A percentile compares a stretch with the other conserved stretches of the same genome.
Evolutionary conservation across 2,888 invertebrate genomes (phyloP).

Genomic region (Chrysolina haemoptera): DNA sequence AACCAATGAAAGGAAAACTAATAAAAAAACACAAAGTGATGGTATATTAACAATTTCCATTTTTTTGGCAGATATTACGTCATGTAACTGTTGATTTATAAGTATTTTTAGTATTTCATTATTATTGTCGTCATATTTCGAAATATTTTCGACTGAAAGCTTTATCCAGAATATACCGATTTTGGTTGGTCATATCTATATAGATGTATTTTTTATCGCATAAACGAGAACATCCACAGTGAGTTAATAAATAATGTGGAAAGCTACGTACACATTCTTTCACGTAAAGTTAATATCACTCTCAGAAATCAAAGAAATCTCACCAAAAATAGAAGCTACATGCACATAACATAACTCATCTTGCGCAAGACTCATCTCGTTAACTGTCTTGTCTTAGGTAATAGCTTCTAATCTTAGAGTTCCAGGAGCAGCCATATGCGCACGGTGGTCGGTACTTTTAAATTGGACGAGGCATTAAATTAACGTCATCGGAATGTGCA

Average conservation of each 20-base stretch:
- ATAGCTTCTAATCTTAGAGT: conserved; percentile 33
- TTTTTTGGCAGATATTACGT: too few species aligned
- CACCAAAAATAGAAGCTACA: conserved; percentile 11
- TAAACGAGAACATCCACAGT: too few species aligned
- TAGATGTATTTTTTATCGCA: too few species aligned
- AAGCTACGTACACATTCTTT: neutral
- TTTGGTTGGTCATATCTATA: too few species aligned
- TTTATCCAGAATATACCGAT: too few species aligned
- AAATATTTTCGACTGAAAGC: too few species aligned
- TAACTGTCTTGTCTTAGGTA: conserved; percentile 10
- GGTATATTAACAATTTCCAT: too few species aligned
- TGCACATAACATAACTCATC: conserved; percentile 8
- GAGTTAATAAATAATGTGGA: neutral
- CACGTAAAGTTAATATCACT: neutral
- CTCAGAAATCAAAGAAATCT: conserved; percentile 1
- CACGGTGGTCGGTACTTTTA: conserved; percentile 44
- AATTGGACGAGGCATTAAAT: conserved; percentile 46
- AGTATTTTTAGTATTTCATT: too few species aligned
- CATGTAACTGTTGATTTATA: too few species aligned
- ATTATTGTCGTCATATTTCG: too few species aligned
- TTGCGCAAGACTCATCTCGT: conserved; percentile 13
- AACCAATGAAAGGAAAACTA: too few species aligned
- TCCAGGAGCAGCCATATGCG: conserved; percentile 34
- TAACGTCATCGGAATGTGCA: conserved; percentile 49
- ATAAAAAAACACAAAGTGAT: too few species aligned